A percentile compares a stretch with the other conserved stretches of the same genome.
phyloP scores from a whole-genome alignment of 2,113 vertebrate genomes.

The Micronycteris hirsuta region DNA sequence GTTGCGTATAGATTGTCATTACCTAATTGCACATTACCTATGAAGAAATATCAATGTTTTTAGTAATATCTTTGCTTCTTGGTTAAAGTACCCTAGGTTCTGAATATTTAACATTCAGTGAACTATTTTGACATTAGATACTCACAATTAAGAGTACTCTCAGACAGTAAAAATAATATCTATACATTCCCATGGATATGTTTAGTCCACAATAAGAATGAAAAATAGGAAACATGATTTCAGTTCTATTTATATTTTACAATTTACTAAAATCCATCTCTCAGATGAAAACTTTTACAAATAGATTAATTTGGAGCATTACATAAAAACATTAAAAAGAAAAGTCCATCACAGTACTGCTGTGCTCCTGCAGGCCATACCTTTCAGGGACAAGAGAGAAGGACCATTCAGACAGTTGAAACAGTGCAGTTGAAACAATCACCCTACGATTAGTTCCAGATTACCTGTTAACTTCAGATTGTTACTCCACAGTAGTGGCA shows the following conservation, averaged over 20 bases:
- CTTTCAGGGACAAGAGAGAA: conserved; percentile 57
- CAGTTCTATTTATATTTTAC: conserved; percentile 70
- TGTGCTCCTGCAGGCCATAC: conserved; percentile 41
- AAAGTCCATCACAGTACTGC: conserved; percentile 15
- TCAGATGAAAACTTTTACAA: conserved; percentile 66
- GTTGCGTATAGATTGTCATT: conserved; percentile 76
- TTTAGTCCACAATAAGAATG: conserved; percentile 73
- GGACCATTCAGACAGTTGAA: conserved; percentile 54
- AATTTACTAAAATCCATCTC: conserved; percentile 57
- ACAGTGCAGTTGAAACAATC: conserved; percentile 59
- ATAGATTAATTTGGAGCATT: conserved; percentile 52
- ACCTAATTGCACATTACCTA: conserved; percentile 59
- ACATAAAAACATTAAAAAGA: conserved; percentile 33
- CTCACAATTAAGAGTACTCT: conserved; percentile 73
- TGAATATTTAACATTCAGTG: conserved; percentile 72
- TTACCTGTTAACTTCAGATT: conserved; percentile 41
- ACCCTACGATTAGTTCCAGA: conserved; percentile 15
- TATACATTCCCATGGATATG: conserved; percentile 58
- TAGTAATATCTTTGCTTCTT: conserved; percentile 45
- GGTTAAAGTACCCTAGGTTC: conserved; percentile 62
- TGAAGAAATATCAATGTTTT: conserved; percentile 53
- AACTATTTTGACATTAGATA: conserved; percentile 74
- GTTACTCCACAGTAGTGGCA: conserved; percentile 32
- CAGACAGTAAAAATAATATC: conserved; percentile 76
- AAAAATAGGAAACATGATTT: conserved; percentile 72